Conservation (phyloP, 1,140 invertebrate species). For the Drosophila suzukii region DNA sequence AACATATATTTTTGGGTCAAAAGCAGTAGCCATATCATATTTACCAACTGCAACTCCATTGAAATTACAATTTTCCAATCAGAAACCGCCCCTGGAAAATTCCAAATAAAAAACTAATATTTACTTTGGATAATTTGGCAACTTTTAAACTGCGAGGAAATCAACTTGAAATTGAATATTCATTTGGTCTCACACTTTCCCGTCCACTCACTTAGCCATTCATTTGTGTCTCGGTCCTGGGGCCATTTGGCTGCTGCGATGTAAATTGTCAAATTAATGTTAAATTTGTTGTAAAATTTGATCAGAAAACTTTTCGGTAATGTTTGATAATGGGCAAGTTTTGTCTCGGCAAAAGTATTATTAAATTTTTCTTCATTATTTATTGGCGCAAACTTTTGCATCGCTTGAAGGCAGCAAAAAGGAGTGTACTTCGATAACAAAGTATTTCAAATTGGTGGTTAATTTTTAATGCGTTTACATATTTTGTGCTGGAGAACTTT, state of each 20-base stretch:
- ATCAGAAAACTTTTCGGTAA: slow-evolving; percentile 55
- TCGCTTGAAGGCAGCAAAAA: slow-evolving; percentile 15
- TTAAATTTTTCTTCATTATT: slow-evolving; percentile 67
- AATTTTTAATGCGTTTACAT: slow-evolving; percentile 56
- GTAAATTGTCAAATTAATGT: slow-evolving; percentile 78
- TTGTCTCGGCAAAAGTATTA: slow-evolving; percentile 47
- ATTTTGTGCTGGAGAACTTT: slow-evolving; percentile 4
- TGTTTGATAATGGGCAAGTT: slow-evolving; percentile 76
- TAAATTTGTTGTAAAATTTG: slow-evolving; percentile 80
- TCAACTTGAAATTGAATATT: slow-evolving; percentile 70
- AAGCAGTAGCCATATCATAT: not conserved
- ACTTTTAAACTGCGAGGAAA: slow-evolving; percentile 25
- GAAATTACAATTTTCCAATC: slow-evolving; percentile 22
- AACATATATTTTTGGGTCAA: not conserved
- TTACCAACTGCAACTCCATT: not conserved
- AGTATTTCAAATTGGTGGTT: slow-evolving; percentile 48
- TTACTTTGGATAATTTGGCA: slow-evolving; percentile 21
- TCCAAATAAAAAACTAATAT: slow-evolving; percentile 10
- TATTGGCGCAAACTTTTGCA: slow-evolving; percentile 57
- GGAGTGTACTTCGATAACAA: slow-evolving; percentile 42
- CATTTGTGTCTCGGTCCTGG: slow-evolving; percentile 20
- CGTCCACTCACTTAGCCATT: slow-evolving; percentile 21
- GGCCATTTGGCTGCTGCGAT: slow-evolving; percentile 46
- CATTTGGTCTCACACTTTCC: slow-evolving; percentile 41
- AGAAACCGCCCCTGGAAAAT: slow-evolving; percentile 19